Conservation (phyloP, 2,797 vertebrate species). For the Tokudaia tokunoshimensis region DNA sequence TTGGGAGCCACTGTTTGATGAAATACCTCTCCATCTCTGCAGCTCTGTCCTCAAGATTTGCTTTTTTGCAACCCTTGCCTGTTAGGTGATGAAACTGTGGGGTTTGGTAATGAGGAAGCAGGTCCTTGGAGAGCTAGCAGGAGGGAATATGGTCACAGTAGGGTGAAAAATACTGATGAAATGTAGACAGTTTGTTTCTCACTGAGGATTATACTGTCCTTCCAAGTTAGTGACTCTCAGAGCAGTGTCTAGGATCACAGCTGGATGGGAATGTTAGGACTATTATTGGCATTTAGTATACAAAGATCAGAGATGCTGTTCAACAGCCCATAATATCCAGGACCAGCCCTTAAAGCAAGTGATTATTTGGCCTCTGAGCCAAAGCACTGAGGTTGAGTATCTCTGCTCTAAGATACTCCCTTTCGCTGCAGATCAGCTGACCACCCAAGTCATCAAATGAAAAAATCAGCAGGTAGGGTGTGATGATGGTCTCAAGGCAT, state of each 20-base stretch:
- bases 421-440: not conserved
- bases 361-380: not conserved
- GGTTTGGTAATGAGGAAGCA: not conserved
- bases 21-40: not conserved
- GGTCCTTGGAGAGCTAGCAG: not conserved
- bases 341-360: not conserved
- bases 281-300: not conserved
- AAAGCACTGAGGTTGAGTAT: not conserved
- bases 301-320: slow-evolving; percentile 8
- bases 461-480: not conserved
- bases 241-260: not conserved
- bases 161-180: not conserved
- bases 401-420: not conserved
- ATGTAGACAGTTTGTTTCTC: not conserved
- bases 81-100: not conserved
- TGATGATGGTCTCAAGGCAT: not conserved
- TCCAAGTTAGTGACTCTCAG: not conserved
- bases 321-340: not conserved
- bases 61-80: not conserved
- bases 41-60: not conserved
- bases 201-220: not conserved
- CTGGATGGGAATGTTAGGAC: not conserved
- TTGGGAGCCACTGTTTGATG: not conserved
- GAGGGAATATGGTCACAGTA: not conserved
- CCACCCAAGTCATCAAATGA: not conserved